A percentile compares a stretch with the other conserved stretches of the same genome.
These are phyloP conservation scores for Catagonus wagneri DNA, from an alignment of 2,113 vertebrate species.

Conservation along the genomic window DNA sequence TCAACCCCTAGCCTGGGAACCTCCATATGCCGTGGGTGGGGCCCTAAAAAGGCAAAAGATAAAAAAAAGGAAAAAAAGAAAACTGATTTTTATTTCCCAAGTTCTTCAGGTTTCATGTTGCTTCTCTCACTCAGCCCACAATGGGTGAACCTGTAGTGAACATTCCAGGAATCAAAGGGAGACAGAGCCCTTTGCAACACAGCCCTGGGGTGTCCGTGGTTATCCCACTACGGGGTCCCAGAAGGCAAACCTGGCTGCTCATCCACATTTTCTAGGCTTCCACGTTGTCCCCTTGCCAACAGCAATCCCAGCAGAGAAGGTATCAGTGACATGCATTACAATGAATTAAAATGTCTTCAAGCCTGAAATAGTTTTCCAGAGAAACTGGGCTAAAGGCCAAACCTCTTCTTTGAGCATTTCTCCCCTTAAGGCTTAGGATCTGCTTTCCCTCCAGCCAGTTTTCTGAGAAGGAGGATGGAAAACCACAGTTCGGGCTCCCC, in stretches of 20 bases:
- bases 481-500: not conserved
- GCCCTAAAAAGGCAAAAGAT: too few species aligned
- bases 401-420: not conserved
- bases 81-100: not conserved
- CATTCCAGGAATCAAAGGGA: not conserved
- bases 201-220: not conserved
- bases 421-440: not conserved
- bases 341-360: constrained; percentile 43
- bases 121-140: not conserved
- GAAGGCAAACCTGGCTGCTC: not conserved
- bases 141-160: not conserved
- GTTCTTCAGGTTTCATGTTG: not conserved
- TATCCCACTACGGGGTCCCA: not conserved
- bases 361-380: not conserved
- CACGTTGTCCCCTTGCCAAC: not conserved
- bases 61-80: not conserved
- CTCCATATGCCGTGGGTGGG: too few species aligned
- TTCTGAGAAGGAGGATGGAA: constrained; percentile 19
- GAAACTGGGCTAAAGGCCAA: constrained; percentile 45
- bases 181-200: not conserved
- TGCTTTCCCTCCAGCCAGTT: not conserved
- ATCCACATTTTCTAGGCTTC: not conserved
- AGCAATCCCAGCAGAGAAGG: not conserved
- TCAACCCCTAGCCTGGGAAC: too few species aligned
- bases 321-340: not conserved